Conservation (phyloP, 2,797 vertebrate genomes). For the Craterocephalus amniculus region DNA sequence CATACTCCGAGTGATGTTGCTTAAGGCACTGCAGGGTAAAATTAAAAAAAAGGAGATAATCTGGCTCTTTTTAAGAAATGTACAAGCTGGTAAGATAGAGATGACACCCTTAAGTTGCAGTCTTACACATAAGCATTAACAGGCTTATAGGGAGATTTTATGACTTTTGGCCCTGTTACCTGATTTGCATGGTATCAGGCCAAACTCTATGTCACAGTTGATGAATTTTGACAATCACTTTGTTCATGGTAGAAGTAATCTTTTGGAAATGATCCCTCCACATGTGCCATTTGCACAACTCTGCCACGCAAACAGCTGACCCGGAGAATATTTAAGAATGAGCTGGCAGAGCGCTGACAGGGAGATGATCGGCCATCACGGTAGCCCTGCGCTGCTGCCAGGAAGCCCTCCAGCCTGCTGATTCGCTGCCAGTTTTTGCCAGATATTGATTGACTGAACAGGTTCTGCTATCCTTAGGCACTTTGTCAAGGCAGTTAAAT, state of each 20-base stretch:
- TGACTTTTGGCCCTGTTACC: background rate
- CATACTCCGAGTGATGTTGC: background rate
- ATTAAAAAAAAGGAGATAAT: background rate
- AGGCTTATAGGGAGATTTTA: background rate
- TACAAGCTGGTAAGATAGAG: background rate
- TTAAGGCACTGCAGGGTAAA: background rate
- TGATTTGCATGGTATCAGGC: background rate
- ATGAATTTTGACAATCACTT: constrained; percentile 15
- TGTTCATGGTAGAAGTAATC: constrained; percentile 13
- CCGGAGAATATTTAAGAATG: constrained; percentile 67
- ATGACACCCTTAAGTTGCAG: background rate
- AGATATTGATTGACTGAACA: constrained; percentile 78
- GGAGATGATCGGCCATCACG: constrained; percentile 72
- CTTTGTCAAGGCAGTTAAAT: constrained; percentile 80
- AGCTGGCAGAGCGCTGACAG: constrained; percentile 64
- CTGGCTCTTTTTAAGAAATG: background rate
- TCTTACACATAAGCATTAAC: background rate
- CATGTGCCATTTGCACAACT: constrained; percentile 15
- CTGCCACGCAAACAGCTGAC: constrained; percentile 59
- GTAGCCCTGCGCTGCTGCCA: constrained; percentile 64
- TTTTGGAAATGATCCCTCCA: constrained; percentile 38
- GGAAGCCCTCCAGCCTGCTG: constrained; percentile 66
- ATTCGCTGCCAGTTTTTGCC: constrained; percentile 68
- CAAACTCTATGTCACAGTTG: background rate
- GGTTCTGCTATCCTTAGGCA: constrained; percentile 76